Base-by-base conservation (phyloP, 2,113 vertebrate genomes). In the Chaetodon trifascialis region DNA sequence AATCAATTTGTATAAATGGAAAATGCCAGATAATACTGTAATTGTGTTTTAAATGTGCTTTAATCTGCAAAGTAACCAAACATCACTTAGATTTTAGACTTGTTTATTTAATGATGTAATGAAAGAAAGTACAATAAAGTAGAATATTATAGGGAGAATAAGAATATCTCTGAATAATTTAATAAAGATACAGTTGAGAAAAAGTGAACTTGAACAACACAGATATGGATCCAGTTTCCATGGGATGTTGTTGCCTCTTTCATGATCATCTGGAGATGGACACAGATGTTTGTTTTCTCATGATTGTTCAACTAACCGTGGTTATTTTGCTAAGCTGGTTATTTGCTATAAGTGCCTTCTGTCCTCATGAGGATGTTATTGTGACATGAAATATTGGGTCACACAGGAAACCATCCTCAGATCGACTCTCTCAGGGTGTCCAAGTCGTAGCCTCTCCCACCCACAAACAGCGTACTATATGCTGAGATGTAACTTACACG, bases 211-310 rank as follows among this genome's bases (percentile, higher is more conserved):
- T 78, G 11, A 86, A 51, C 80, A 72, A 46, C 80, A 72, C 49
- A 82, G 72, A 88, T 80, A 51, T 84, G 70, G 76, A 80, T 92
- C 66, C 44, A 49, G 65, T 88, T 85, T 91, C 83, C 82, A 74
- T 85, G 90, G 66, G 86, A 91, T 85, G n/a, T 65, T 88, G 38
- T 77, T 75, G 69, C 59, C 80, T 84, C 77, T 90, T 83, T 86
- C 72, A 17, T 84, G 82, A 80, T 76, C 78, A 86, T 82, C 75
- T 85, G 30, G 78, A 90, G 74, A 80, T 38, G 42, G 82, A 88
- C 65, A 46, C 55, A 83, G 88, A 94, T 94, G 87, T 95, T 96
- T 96, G 91, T 93, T 92, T 93, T 91, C 79, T 87, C 85, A 91
- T 89, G 87, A 89, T 89, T 94, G 80, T 94, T 90, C 87, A 62